Percentiles rank a stretch among this genome's conserved stretches.
Evolutionary conservation across 2,797 vertebrate species (phyloP).

Genomic region (Kryptolebias ocellatus): DNA sequence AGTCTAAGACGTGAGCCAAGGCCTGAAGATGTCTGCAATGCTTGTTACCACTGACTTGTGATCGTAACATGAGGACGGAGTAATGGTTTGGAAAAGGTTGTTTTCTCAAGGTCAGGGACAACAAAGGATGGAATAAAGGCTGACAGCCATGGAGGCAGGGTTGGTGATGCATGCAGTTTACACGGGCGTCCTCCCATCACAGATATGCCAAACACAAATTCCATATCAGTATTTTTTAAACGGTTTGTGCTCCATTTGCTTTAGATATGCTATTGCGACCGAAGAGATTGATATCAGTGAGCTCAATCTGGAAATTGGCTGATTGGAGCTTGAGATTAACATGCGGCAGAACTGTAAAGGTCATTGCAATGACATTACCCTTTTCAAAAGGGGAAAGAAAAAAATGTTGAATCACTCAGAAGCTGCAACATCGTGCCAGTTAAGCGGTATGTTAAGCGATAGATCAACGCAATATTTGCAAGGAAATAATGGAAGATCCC

Average conservation of each 20-base stretch:
- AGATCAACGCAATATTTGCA: constrained; percentile 36
- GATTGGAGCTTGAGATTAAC: constrained; percentile 50
- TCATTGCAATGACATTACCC: constrained; percentile 81
- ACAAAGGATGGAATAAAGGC: constrained; percentile 30
- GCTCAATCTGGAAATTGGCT: constrained; percentile 44
- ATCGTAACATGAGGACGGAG: constrained; percentile 29
- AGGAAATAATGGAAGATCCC: constrained; percentile 42
- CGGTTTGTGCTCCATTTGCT: constrained; percentile 16
- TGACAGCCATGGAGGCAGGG: constrained; percentile 29
- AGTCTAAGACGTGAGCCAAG: constrained; percentile 53
- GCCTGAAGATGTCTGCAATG: constrained; percentile 21
- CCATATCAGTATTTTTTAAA: background rate
- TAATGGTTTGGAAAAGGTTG: constrained; percentile 32
- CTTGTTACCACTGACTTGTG: constrained; percentile 39
- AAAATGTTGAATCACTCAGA: constrained; percentile 68
- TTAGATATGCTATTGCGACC: constrained; percentile 31
- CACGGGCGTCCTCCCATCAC: background rate
- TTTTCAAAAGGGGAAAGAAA: constrained; percentile 61
- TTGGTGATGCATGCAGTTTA: constrained; percentile 30
- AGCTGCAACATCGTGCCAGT: constrained; percentile 57
- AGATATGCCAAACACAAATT: background rate
- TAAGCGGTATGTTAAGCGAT: constrained; percentile 29
- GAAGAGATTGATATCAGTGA: constrained; percentile 39
- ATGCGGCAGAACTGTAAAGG: constrained; percentile 70
- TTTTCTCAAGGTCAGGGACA: constrained; percentile 78